Percentiles rank a stretch among this genome's conserved stretches.
Conservation (phyloP, 2,797 vertebrate genomes). For the Margarornis squamiger region DNA sequence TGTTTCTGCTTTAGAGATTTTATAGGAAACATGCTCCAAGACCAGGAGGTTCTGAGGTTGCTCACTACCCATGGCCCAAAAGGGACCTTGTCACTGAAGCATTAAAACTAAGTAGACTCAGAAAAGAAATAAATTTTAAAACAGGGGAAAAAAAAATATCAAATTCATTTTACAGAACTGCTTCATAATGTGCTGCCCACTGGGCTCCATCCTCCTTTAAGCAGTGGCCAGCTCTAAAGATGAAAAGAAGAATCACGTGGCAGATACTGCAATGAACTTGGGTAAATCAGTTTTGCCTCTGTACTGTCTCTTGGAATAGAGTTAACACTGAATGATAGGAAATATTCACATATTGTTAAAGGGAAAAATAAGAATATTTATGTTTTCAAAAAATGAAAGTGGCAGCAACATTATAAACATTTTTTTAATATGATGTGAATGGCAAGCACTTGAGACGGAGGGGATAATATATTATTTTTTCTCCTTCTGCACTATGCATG, state of each 20-base stretch:
- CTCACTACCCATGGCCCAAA: neutral
- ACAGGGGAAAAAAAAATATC: neutral
- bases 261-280: neutral
- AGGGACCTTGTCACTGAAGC: neutral
- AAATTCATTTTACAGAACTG: neutral
- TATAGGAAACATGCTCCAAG: neutral
- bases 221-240: neutral
- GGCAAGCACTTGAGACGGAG: neutral
- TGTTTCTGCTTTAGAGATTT: neutral
- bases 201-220: neutral
- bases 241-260: neutral
- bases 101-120: neutral
- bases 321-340: neutral
- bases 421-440: neutral
- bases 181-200: neutral
- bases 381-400: neutral
- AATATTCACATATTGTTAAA: neutral
- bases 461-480: neutral
- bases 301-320: neutral
- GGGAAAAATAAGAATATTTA: neutral
- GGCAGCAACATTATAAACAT: neutral
- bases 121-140: neutral
- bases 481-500: neutral
- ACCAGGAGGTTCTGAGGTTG: neutral
- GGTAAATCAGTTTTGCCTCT: neutral